Evolutionary conservation across 2,113 vertebrate genomes (phyloP).

Genomic region (Bufo bufo): DNA sequence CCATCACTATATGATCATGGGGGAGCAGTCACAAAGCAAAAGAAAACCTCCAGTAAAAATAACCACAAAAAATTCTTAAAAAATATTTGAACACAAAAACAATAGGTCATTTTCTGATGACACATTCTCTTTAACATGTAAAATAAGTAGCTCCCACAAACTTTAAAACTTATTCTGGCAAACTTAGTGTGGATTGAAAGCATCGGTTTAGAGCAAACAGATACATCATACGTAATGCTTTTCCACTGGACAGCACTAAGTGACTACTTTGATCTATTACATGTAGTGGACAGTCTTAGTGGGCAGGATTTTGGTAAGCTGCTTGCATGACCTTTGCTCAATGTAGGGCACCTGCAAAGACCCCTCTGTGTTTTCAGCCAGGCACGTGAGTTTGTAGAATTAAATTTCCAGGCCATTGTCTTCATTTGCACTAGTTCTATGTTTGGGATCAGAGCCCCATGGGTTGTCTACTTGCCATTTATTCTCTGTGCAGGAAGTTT

Average conservation of each 20-base stretch:
- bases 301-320: constrained; percentile 41
- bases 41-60: no score
- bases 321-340: constrained; percentile 49
- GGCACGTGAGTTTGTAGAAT: constrained; percentile 72
- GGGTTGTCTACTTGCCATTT: constrained; percentile 44
- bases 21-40: no score
- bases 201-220: background rate
- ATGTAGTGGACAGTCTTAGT: constrained; percentile 15
- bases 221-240: constrained; percentile 8
- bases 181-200: background rate
- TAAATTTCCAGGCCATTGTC: constrained; percentile 68
- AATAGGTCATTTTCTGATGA: no score
- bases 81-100: no score
- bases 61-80: no score
- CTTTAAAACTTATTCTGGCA: background rate
- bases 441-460: constrained; percentile 59
- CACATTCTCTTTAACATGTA: no score
- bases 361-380: constrained; percentile 61
- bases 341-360: constrained; percentile 17
- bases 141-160: background rate
- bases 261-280: constrained; percentile 42
- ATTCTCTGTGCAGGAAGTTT: constrained; percentile 53
- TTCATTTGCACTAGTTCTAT: constrained; percentile 36
- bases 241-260: constrained; percentile 7
- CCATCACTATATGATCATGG: background rate